Conservation (phyloP, 2,113 vertebrate genomes). For the Ovibos moschatus region DNA sequence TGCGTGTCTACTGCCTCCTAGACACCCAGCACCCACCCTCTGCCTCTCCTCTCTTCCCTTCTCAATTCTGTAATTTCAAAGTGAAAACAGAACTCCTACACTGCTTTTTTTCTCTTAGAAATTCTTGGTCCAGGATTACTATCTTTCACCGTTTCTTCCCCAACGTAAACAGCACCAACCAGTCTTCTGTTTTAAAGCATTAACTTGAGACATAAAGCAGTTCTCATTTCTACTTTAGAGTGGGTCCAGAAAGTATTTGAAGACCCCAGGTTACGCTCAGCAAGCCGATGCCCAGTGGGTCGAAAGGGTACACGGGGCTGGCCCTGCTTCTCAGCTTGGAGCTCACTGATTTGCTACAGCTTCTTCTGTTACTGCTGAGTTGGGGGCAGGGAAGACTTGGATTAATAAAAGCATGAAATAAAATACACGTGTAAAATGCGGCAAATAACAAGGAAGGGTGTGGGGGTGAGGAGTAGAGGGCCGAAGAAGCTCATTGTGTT, state of each 20-base stretch:
- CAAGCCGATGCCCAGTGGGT: conserved; percentile 73
- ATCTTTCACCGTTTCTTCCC: conserved; percentile 76
- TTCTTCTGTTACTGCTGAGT: conserved; percentile 81
- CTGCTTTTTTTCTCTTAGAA: conserved; percentile 73
- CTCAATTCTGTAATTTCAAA: conserved; percentile 75
- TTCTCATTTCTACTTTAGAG: conserved; percentile 71
- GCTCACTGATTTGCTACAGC: conserved; percentile 80
- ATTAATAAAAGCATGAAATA: conserved; percentile 79
- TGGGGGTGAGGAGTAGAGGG: not conserved
- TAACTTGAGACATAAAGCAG: conserved; percentile 80
- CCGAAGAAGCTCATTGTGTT: not conserved
- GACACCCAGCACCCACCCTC: conserved; percentile 11
- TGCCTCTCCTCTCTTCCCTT: not conserved
- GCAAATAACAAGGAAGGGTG: conserved; percentile 53
- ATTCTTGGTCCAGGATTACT: conserved; percentile 79
- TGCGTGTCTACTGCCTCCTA: conserved; percentile 33
- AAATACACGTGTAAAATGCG: conserved; percentile 63
- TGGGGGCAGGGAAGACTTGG: conserved; percentile 46
- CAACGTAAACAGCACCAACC: conserved; percentile 77
- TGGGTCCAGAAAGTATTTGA: conserved; percentile 74
- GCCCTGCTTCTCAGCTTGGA: conserved; percentile 72
- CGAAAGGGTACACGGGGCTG: conserved; percentile 58
- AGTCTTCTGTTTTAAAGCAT: conserved; percentile 77
- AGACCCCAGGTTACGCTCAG: conserved; percentile 78
- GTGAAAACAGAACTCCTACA: conserved; percentile 81